These are phyloP conservation scores for Gerosis bhagava DNA, from an alignment of 2,888 invertebrate species.

Conservation along the genomic window DNA sequence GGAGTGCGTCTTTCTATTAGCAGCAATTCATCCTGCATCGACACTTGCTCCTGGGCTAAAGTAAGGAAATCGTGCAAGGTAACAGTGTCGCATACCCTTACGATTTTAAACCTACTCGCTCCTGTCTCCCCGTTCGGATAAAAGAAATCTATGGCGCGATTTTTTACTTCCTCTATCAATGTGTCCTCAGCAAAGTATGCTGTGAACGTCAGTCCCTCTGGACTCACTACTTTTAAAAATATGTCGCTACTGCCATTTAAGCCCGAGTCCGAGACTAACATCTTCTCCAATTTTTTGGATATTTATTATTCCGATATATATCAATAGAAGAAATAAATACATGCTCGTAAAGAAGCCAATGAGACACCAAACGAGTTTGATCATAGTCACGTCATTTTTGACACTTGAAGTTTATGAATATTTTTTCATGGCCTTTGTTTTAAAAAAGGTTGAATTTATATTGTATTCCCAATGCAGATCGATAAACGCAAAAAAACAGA, in stretches of 20 bases:
- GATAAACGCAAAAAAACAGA: constrained; percentile 65
- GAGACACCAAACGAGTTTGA: constrained; percentile 51
- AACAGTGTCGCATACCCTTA: constrained; percentile 59
- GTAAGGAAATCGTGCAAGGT: constrained; percentile 69
- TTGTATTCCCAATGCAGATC: too few relatives aligned
- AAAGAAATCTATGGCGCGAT: constrained; percentile 62
- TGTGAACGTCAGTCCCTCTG: constrained; percentile 62
- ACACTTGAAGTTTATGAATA: constrained; percentile 13
- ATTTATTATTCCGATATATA: constrained; percentile 38
- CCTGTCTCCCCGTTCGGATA: constrained; percentile 67
- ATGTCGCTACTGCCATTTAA: constrained; percentile 48
- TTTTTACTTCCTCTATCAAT: constrained; percentile 67
- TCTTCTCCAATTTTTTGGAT: constrained; percentile 34
- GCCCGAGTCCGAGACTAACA: constrained; percentile 64
- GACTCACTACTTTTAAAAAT: constrained; percentile 63
- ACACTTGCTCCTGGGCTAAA: constrained; percentile 60
- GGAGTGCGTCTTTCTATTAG: constrained; percentile 62
- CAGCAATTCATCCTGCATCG: constrained; percentile 62
- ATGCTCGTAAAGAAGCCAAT: constrained; percentile 52
- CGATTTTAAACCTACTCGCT: constrained; percentile 60
- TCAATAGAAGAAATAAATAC: constrained; percentile 45
- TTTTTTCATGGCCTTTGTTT: background rate
- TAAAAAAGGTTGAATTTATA: too few relatives aligned
- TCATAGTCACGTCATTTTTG: constrained; percentile 45
- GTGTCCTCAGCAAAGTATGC: constrained; percentile 63